Percentiles rank a stretch among this genome's conserved stretches.
These are phyloP conservation scores for Grantiella picta DNA, from an alignment of 2,113 vertebrate genomes.

Conservation along the genomic window DNA sequence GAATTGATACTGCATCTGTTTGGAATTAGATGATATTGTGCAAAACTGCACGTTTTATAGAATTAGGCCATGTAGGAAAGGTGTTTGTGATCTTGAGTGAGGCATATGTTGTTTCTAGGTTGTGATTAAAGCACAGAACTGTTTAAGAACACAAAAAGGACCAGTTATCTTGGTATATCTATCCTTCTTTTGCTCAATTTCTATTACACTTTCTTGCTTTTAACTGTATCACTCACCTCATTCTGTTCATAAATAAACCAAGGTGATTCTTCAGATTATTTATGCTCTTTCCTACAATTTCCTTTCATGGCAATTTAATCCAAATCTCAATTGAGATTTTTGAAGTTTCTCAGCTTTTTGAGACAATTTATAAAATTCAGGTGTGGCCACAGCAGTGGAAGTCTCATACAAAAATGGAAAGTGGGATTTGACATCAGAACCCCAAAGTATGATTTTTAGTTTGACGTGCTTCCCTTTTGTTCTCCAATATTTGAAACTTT, in stretches of 20 bases:
- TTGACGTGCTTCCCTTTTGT: background rate
- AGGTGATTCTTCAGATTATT: background rate
- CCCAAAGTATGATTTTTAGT: background rate
- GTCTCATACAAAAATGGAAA: background rate
- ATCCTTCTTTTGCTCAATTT: background rate
- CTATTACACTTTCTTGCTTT: background rate
- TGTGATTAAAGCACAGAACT: background rate
- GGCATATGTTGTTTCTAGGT: slow-evolving; percentile 22
- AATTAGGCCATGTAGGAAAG: slow-evolving; percentile 38
- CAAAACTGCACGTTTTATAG: slow-evolving; percentile 38
- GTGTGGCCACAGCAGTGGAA: background rate
- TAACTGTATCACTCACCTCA: background rate
- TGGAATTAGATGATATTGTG: slow-evolving; percentile 26
- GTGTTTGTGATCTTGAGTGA: slow-evolving; percentile 32
- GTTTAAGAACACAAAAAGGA: background rate
- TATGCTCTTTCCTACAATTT: background rate
- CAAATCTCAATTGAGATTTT: background rate
- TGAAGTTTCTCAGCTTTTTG: background rate
- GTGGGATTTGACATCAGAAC: background rate
- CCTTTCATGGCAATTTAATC: background rate
- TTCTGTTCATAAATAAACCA: background rate
- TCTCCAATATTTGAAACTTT: background rate
- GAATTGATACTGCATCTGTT: slow-evolving; percentile 19
- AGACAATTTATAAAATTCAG: background rate
- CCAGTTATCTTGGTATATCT: background rate